Evolutionary conservation across 2,888 invertebrate genomes (phyloP).

Genomic region (Thumatha senex): DNA sequence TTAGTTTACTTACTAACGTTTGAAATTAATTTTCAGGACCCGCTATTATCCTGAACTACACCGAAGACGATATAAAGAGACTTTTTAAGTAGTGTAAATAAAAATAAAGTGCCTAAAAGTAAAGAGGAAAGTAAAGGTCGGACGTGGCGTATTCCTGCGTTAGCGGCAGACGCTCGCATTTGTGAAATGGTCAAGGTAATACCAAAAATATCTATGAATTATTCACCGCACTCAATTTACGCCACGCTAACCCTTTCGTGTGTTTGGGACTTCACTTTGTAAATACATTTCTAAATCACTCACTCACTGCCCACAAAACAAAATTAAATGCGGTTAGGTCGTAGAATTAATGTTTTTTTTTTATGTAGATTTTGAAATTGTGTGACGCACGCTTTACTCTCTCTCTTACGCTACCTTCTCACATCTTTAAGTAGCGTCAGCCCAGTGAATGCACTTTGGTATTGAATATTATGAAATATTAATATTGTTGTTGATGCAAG

Average conservation of each 20-base stretch:
- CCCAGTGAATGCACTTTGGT: constrained; percentile 9
- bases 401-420: constrained; percentile 30
- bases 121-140: constrained; percentile 50
- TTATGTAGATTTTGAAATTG: constrained; percentile 54
- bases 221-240: constrained; percentile 71
- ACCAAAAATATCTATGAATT: constrained; percentile 66
- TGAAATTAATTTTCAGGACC: constrained; percentile 74
- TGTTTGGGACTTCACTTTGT: constrained; percentile 74
- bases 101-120: constrained; percentile 61
- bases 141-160: constrained; percentile 55
- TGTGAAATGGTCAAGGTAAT: constrained; percentile 84
- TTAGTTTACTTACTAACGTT: constrained; percentile 47
- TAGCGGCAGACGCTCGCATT: constrained; percentile 64
- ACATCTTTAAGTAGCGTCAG: constrained; percentile 25
- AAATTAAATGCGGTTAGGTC: constrained; percentile 54
- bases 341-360: constrained; percentile 47
- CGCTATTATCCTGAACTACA: constrained; percentile 74
- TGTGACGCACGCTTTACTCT: constrained; percentile 47
- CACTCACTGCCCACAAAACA: constrained; percentile 54
- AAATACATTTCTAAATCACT: constrained; percentile 74
- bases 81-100: constrained; percentile 57
- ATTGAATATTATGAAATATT: neutral
- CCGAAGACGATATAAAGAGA: constrained; percentile 68
- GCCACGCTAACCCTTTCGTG: constrained; percentile 75
- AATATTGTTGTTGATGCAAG: neutral